Evolutionary conservation across 2,888 invertebrate species (phyloP).

Genomic region (Laothoe populi): DNA sequence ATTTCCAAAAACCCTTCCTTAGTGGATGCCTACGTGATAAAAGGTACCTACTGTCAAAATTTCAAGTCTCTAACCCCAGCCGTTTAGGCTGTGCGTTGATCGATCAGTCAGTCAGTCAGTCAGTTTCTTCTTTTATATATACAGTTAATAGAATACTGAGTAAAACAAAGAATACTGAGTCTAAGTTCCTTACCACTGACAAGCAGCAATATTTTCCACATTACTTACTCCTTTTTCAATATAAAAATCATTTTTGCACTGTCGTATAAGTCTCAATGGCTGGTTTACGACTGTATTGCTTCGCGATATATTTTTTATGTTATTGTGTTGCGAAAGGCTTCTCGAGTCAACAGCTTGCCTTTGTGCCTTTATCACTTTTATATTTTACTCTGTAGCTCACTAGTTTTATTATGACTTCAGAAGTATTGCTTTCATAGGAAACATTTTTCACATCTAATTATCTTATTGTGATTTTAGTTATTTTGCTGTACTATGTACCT

Average conservation of each 20-base stretch:
- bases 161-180: not conserved
- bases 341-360: slow-evolving; percentile 6
- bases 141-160: too few species aligned
- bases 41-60: too few species aligned
- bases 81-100: too few species aligned
- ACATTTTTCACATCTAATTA: not conserved
- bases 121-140: too few species aligned
- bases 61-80: too few species aligned
- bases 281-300: slow-evolving; percentile 22
- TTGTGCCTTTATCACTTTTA: slow-evolving; percentile 22
- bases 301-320: slow-evolving; percentile 24
- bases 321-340: slow-evolving; percentile 23
- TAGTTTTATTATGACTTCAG: slow-evolving; percentile 20
- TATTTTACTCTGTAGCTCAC: slow-evolving; percentile 16
- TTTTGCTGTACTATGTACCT: not conserved
- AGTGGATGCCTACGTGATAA: too few species aligned
- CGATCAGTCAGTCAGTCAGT: too few species aligned
- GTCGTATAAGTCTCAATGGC: slow-evolving; percentile 20
- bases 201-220: slow-evolving; percentile 20
- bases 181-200: not conserved
- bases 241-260: slow-evolving; percentile 19
- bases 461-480: not conserved
- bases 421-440: slow-evolving; percentile 10
- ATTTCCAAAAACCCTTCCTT: too few species aligned
- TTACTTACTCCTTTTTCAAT: slow-evolving; percentile 20